These are phyloP conservation scores for Sebastes vulpes DNA, from an alignment of 2,797 vertebrate species.

Conservation along the genomic window DNA sequence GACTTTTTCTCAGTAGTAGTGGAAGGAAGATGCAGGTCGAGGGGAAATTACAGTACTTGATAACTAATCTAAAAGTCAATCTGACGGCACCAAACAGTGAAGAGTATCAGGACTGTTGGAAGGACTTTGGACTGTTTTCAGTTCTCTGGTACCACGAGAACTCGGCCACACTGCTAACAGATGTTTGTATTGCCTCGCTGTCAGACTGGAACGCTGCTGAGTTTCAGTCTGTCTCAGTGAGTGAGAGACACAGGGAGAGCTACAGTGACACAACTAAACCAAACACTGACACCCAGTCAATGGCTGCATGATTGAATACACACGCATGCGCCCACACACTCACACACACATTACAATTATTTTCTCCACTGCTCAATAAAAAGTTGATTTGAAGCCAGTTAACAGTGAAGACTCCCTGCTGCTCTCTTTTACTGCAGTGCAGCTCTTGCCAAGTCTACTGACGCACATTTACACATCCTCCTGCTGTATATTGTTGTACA, in stretches of 20 bases:
- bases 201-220: constrained; percentile 13
- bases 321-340: neutral
- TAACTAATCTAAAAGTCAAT: neutral
- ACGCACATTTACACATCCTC: constrained; percentile 53
- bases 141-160: constrained; percentile 27
- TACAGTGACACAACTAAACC: constrained; percentile 13
- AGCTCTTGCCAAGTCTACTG: constrained; percentile 49
- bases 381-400: constrained; percentile 54
- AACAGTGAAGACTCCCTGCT: constrained; percentile 31
- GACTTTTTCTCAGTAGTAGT: neutral
- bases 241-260: constrained; percentile 15
- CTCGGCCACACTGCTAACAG: constrained; percentile 41
- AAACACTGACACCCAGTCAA: constrained; percentile 51
- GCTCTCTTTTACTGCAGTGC: constrained; percentile 34
- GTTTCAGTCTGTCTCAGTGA: constrained; percentile 31
- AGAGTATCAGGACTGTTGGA: neutral
- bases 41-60: neutral
- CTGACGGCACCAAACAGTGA: neutral
- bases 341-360: constrained; percentile 17
- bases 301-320: constrained; percentile 32
- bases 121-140: constrained; percentile 47
- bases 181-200: constrained; percentile 30
- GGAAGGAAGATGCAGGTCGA: neutral
- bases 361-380: constrained; percentile 76
- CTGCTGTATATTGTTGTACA: neutral